phyloP scores from a whole-genome alignment of 1,140 invertebrate genomes.

The Antheraea mylitta region DNA sequence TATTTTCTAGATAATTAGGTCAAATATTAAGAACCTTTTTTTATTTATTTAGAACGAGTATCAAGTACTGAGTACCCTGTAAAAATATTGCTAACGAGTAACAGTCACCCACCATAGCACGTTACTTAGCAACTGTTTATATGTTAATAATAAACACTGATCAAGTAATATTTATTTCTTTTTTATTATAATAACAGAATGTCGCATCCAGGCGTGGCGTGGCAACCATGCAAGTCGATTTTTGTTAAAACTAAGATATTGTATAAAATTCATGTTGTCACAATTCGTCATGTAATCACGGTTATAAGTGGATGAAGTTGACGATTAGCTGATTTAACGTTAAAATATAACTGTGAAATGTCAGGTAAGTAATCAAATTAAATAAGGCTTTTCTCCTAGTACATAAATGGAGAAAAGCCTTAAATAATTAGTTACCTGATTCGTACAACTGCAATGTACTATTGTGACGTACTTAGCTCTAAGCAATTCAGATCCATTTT shows the following conservation, averaged over 20 bases:
- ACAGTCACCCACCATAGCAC: no score
- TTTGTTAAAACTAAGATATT: neutral
- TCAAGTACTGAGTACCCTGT: no score
- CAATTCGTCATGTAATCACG: neutral
- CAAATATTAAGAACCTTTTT: no score
- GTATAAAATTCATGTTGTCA: neutral
- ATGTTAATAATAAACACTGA: slow-evolving; percentile 20
- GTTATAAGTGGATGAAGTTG: neutral
- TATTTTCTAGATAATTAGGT: no score
- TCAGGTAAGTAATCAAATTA: slow-evolving; percentile 4
- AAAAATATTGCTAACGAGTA: no score
- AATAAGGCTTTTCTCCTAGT: no score
- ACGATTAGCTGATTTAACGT: neutral
- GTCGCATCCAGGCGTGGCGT: slow-evolving; percentile 52
- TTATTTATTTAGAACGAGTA: no score
- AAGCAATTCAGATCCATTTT: no score
- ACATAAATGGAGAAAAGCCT: no score
- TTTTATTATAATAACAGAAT: slow-evolving; percentile 54
- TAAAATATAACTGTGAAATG: neutral
- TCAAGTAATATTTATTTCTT: slow-evolving; percentile 43
- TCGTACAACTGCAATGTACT: no score
- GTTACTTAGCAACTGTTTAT: slow-evolving; percentile 47
- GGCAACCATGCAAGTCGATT: slow-evolving; percentile 36
- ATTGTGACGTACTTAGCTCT: no score
- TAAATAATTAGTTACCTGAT: no score